phyloP scores from a whole-genome alignment of 2,797 vertebrate species.

The Macropodus opercularis region DNA sequence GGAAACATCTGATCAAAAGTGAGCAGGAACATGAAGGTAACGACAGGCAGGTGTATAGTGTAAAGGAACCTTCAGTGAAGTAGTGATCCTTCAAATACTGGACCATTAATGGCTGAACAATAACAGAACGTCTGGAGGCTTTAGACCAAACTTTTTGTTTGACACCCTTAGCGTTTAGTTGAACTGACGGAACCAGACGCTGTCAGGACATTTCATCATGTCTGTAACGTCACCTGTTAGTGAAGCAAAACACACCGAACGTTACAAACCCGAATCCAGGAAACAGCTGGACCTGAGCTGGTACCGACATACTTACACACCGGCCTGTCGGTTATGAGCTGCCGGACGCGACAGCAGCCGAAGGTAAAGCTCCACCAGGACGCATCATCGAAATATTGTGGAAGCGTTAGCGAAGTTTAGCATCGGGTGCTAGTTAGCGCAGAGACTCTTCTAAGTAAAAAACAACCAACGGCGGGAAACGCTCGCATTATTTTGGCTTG shows the following conservation, averaged over 20 bases:
- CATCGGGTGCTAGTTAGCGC: slow-evolving; percentile 49
- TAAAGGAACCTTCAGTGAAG: too few species aligned
- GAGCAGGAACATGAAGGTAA: too few species aligned
- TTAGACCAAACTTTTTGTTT: too few species aligned
- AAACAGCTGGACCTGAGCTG: fast-evolving
- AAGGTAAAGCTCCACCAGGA: neutral
- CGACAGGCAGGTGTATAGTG: too few species aligned
- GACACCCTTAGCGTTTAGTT: too few species aligned
- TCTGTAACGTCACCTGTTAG: neutral
- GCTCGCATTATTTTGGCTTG: neutral
- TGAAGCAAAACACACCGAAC: neutral
- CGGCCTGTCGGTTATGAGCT: slow-evolving; percentile 17
- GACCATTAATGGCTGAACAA: too few species aligned
- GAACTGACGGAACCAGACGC: neutral
- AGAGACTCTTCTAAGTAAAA: slow-evolving; percentile 16
- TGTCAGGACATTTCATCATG: too few species aligned
- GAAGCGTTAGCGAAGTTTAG: slow-evolving; percentile 52
- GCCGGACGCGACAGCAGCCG: neutral
- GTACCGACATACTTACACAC: slow-evolving; percentile 12
- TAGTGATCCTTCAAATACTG: too few species aligned
- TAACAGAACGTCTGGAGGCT: too few species aligned
- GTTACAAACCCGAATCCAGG: fast-evolving
- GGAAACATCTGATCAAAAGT: too few species aligned
- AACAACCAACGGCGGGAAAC: neutral
- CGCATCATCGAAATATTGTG: neutral